phyloP scores from a whole-genome alignment of 64 coral and sea anemone genomes.

The Dendronephthya gigantea region DNA sequence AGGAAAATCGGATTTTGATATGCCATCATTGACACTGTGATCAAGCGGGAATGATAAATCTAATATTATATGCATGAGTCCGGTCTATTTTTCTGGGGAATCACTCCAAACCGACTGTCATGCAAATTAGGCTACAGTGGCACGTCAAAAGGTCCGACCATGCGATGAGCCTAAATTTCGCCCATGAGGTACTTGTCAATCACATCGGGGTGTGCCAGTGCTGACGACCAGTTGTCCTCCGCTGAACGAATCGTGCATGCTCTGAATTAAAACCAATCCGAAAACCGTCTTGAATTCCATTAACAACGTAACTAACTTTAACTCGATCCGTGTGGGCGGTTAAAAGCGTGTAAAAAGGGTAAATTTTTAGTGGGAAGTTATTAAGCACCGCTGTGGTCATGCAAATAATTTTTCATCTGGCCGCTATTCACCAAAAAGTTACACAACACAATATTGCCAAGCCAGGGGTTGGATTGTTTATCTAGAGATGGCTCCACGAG shows the following conservation, averaged over 20 bases:
- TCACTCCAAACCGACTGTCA: neutral
- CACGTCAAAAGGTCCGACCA: neutral
- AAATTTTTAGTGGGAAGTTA: neutral
- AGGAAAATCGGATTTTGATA: neutral
- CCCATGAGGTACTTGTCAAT: neutral
- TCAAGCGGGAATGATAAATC: neutral
- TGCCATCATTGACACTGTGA: conserved; percentile 2
- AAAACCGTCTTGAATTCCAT: neutral
- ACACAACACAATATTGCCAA: neutral
- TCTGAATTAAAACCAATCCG: neutral
- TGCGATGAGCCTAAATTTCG: neutral
- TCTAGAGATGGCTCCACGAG: neutral
- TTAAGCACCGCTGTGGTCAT: neutral
- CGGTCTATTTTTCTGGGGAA: neutral
- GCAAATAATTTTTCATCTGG: neutral
- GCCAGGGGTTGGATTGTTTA: neutral
- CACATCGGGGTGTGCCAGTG: neutral
- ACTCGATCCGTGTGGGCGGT: neutral
- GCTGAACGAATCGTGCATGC: neutral
- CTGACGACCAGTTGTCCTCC: neutral
- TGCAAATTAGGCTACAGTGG: neutral
- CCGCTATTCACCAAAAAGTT: neutral
- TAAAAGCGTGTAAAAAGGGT: neutral
- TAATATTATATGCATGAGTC: neutral
- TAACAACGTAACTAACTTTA: neutral